Conservation (phyloP, 2,113 vertebrate genomes). For the Myxocyprinus asiaticus region DNA sequence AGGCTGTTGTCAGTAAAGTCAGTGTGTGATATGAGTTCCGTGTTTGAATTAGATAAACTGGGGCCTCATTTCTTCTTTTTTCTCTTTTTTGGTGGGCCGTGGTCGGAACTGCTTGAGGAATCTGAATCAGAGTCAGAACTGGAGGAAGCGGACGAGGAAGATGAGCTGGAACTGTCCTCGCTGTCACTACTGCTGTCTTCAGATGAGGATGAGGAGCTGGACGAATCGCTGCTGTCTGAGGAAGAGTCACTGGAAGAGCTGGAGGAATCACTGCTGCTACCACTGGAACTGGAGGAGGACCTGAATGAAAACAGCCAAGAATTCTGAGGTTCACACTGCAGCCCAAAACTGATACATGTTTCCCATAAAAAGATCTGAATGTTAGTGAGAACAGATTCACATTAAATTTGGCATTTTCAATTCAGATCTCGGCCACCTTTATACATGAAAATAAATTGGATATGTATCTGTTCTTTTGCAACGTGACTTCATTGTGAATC, state of each 20-base stretch:
- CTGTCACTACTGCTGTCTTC: conserved; percentile 79
- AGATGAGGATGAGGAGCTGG: conserved; percentile 84
- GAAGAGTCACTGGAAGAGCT: conserved; percentile 87
- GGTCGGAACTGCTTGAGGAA: conserved; percentile 84
- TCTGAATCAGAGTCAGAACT: conserved; percentile 82
- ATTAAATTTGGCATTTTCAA: no score
- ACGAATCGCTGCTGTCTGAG: conserved; percentile 87
- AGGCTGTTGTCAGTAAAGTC: neutral
- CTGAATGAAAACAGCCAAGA: conserved; percentile 64
- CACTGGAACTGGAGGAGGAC: conserved; percentile 81
- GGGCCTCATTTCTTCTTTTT: conserved; percentile 87
- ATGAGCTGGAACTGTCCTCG: conserved; percentile 79
- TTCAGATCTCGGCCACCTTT: no score
- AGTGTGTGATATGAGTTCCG: neutral
- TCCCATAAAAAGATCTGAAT: no score
- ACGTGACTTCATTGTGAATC: no score
- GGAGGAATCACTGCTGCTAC: conserved; percentile 75
- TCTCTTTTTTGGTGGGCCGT: conserved; percentile 88
- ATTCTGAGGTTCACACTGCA: no score
- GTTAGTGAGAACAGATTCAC: no score
- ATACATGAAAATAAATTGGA: no score
- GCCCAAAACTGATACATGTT: no score
- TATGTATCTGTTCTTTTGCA: no score
- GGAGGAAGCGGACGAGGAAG: conserved; percentile 75
- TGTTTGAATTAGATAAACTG: neutral